These are phyloP conservation scores for Herpetotheres cachinnans DNA, from an alignment of 2,113 vertebrate species.

Conservation along the genomic window DNA sequence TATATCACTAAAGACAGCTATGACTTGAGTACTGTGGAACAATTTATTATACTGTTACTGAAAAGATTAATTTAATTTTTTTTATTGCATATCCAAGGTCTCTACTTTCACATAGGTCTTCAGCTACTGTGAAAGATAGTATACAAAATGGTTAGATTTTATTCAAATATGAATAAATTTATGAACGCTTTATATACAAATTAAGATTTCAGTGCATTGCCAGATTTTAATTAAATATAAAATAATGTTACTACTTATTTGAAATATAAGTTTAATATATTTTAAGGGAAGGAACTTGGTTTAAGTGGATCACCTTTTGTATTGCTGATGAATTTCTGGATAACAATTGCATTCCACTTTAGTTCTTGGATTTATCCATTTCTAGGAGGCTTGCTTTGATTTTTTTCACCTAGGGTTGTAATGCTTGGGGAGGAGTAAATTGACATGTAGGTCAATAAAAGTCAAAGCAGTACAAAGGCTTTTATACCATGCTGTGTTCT, in stretches of 20 bases:
- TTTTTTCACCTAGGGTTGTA: conserved; percentile 7
- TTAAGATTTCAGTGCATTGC: background rate
- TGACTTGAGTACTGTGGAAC: background rate
- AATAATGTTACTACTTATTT: background rate
- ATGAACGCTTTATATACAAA: background rate
- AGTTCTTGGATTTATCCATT: background rate
- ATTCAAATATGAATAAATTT: background rate
- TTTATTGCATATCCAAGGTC: background rate
- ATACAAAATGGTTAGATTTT: background rate
- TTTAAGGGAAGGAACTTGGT: background rate
- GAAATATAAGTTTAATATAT: background rate
- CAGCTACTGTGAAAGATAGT: background rate
- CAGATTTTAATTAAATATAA: background rate
- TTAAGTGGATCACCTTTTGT: background rate
- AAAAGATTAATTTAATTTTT: background rate
- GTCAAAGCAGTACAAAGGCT: conserved; percentile 32
- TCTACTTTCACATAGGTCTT: background rate
- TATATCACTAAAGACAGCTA: background rate
- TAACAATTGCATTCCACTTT: background rate
- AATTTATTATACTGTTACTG: background rate
- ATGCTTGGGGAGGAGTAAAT: conserved; percentile 45
- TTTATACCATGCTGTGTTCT: conserved; percentile 36
- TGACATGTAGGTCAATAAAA: conserved; percentile 45
- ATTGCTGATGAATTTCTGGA: background rate
- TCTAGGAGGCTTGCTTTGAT: conserved; percentile 20